phyloP scores from a whole-genome alignment of 53 echinoderm and acorn worm genomes.

The Stichopus horrens region DNA sequence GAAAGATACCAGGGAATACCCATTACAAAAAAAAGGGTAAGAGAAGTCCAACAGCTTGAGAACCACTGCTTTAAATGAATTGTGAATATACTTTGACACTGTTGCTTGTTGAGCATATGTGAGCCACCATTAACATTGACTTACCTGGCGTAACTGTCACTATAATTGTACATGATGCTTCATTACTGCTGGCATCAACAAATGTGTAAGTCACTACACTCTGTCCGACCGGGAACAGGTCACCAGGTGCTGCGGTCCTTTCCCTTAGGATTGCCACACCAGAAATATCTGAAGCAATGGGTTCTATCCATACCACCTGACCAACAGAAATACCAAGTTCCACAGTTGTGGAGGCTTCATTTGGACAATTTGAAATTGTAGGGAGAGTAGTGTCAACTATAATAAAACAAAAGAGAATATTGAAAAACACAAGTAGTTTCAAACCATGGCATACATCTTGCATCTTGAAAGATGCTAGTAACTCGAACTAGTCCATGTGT shows the following conservation, averaged over 20 bases:
- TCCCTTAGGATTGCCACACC: conserved; percentile 12
- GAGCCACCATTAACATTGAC: neutral
- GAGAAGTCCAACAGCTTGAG: too few relatives aligned
- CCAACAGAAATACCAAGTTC: conserved; percentile 43
- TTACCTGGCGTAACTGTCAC: conserved; percentile 53
- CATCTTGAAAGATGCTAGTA: too few relatives aligned
- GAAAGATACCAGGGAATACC: too few relatives aligned
- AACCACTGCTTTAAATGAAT: too few relatives aligned
- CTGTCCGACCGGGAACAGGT: conserved; percentile 40
- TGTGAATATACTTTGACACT: too few relatives aligned
- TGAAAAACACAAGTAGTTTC: too few relatives aligned
- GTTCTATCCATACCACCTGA: conserved; percentile 52
- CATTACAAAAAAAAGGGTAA: too few relatives aligned
- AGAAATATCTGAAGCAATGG: conserved; percentile 64
- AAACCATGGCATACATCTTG: too few relatives aligned
- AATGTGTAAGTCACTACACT: conserved; percentile 65
- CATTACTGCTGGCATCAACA: conserved; percentile 56
- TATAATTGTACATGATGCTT: conserved; percentile 46
- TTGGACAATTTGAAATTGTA: conserved; percentile 53
- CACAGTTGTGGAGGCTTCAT: conserved; percentile 25
- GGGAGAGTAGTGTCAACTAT: conserved; percentile 63
- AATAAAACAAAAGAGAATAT: neutral
- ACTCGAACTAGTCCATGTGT: too few relatives aligned
- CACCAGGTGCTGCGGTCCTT: conserved; percentile 44
- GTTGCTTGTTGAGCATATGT: too few relatives aligned